Evolutionary conservation across 2,888 invertebrate genomes (phyloP).

Genomic region (Imbricaverruca yamaguchii): DNA sequence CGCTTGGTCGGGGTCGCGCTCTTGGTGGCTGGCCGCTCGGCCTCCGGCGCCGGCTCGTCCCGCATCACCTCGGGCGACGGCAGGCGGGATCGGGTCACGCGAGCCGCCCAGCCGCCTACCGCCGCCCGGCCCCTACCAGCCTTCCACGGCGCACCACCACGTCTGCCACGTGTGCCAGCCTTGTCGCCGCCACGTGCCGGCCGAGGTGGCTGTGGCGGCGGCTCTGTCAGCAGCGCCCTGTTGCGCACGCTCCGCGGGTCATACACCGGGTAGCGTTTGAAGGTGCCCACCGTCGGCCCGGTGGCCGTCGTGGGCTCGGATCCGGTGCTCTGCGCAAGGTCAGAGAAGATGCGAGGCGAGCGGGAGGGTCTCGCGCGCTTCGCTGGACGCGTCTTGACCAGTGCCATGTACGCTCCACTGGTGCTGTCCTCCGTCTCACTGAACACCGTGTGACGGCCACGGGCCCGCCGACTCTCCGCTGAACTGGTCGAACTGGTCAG

Average conservation of each 20-base stretch:
- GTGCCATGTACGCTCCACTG: neutral
- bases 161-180: neutral
- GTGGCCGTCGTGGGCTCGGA: neutral
- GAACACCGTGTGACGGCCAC: neutral
- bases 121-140: neutral
- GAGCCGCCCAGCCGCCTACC: neutral
- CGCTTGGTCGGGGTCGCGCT: neutral
- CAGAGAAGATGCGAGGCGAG: conserved; percentile 7
- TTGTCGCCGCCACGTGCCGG: neutral
- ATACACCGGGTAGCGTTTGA: conserved; percentile 2
- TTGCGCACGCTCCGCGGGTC: neutral
- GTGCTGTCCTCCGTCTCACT: neutral
- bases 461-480: neutral
- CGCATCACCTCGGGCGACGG: neutral
- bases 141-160: neutral
- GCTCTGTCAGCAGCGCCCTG: neutral
- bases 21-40: neutral
- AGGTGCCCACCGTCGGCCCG: neutral
- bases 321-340: neutral
- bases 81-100: neutral
- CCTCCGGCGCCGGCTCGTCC: neutral
- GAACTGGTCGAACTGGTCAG: neutral
- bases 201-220: neutral
- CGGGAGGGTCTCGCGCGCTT: neutral
- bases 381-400: neutral